Evolutionary conservation across 2,113 vertebrate genomes (phyloP).

Genomic region (Pseudorhombus dupliciocellatus): DNA sequence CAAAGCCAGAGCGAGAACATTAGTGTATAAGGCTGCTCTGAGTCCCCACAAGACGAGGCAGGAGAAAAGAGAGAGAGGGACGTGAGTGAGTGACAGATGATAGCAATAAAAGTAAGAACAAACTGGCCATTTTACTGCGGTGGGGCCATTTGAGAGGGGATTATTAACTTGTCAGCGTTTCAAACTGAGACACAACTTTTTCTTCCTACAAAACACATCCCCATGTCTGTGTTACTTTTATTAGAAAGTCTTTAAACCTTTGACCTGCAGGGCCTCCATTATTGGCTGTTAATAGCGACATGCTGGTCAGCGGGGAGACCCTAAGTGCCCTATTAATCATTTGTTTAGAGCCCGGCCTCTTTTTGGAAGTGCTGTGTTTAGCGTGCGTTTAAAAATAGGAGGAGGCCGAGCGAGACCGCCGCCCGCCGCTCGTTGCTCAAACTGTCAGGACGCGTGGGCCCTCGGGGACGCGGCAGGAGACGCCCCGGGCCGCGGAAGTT

Average conservation of each 20-base stretch:
- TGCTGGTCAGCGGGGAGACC: constrained; percentile 87
- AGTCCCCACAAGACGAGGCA: constrained; percentile 66
- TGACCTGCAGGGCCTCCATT: constrained; percentile 86
- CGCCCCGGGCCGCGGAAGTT: constrained; percentile 70
- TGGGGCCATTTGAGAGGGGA: constrained; percentile 79
- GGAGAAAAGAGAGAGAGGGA: constrained; percentile 48
- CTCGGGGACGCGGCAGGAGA: constrained; percentile 63
- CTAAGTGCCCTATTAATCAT: constrained; percentile 88
- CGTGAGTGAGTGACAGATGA: constrained; percentile 78
- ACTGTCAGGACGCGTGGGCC: constrained; percentile 72
- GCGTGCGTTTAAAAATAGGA: constrained; percentile 92
- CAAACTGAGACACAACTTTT: constrained; percentile 84
- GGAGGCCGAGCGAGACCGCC: constrained; percentile 68
- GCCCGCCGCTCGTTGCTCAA: constrained; percentile 70
- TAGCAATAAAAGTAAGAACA: constrained; percentile 79
- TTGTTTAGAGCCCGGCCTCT: constrained; percentile 85
- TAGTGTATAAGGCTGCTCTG: constrained; percentile 68
- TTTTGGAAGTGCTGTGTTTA: constrained; percentile 88
- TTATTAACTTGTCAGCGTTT: constrained; percentile 96
- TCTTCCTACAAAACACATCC: constrained; percentile 74
- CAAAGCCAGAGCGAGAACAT: constrained; percentile 61
- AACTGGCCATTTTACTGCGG: constrained; percentile 76
- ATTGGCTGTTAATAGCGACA: constrained; percentile 91
- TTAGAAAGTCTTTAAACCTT: constrained; percentile 92
- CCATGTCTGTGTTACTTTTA: constrained; percentile 85